Percentiles rank a stretch among this genome's conserved stretches.
phyloP scores from a whole-genome alignment of 2,888 invertebrate species.

The Hirtodrosophila duncani region DNA sequence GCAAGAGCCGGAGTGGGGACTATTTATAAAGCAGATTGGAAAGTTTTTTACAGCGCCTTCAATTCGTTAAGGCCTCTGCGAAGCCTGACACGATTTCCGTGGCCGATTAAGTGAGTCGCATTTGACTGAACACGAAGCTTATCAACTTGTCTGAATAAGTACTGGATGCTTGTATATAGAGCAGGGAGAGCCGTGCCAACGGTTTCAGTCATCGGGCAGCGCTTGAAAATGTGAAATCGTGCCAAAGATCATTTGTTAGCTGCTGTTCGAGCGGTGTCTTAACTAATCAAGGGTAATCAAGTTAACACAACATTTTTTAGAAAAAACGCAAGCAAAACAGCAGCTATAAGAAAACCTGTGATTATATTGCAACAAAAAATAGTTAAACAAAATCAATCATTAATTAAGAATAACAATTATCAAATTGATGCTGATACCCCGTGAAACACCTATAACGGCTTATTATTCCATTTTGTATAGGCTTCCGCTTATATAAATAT shows the following conservation, averaged over 20 bases:
- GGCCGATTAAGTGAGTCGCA: constrained; percentile 29
- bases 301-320: too few species aligned
- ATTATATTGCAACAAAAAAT: constrained; percentile 2
- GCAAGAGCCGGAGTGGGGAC: neutral
- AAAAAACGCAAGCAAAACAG: neutral
- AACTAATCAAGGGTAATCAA: constrained; percentile 13
- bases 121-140: constrained; percentile 24
- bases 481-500: constrained; percentile 2
- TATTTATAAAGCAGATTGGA: constrained; percentile 20
- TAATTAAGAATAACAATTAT: neutral
- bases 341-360: neutral
- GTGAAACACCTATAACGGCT: constrained; percentile 3
- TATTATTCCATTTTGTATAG: constrained; percentile 1
- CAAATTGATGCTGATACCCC: constrained; percentile 37
- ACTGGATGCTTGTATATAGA: constrained; percentile 14
- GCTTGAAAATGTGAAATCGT: constrained; percentile 74
- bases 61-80: constrained; percentile 9
- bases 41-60: constrained; percentile 13
- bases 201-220: constrained; percentile 53
- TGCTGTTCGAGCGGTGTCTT: constrained; percentile 36
- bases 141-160: constrained; percentile 28
- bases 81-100: constrained; percentile 48
- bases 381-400: neutral
- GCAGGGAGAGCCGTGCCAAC: constrained; percentile 3
- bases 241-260: constrained; percentile 31